These are phyloP conservation scores for Ectropis grisescens DNA, from an alignment of 1,140 invertebrate genomes.

Conservation along the genomic window DNA sequence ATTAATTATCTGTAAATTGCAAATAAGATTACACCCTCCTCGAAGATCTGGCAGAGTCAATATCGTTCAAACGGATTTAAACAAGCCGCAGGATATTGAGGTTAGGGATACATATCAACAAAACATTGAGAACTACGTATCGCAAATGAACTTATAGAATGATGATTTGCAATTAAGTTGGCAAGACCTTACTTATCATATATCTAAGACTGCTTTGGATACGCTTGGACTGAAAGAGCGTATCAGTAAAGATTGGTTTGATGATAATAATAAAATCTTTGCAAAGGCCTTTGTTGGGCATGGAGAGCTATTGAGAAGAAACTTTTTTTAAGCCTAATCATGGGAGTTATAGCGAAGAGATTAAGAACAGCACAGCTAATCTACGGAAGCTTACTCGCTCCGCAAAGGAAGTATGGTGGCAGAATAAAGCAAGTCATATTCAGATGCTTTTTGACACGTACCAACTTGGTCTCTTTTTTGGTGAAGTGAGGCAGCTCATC, in stretches of 20 bases:
- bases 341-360: not conserved
- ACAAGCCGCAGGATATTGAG: slow-evolving; percentile 6
- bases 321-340: not conserved
- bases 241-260: slow-evolving; percentile 17
- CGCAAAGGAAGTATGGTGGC: slow-evolving; percentile 18
- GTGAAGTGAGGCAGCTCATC: slow-evolving; percentile 10
- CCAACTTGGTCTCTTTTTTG: slow-evolving; percentile 16
- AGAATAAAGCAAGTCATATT: slow-evolving; percentile 10
- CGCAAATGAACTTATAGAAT: not conserved
- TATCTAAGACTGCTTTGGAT: slow-evolving; percentile 5
- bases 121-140: not conserved
- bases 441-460: slow-evolving; percentile 18
- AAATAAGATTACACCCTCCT: slow-evolving; percentile 9
- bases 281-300: slow-evolving; percentile 10
- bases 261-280: slow-evolving; percentile 13
- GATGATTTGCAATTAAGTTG: slow-evolving; percentile 3
- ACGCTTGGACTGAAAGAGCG: slow-evolving; percentile 4
- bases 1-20: slow-evolving; percentile 11
- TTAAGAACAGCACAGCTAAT: slow-evolving; percentile 9
- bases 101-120: slow-evolving; percentile 1
- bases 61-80: slow-evolving; percentile 3
- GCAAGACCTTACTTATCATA: slow-evolving; percentile 5
- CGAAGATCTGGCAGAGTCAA: slow-evolving; percentile 6
- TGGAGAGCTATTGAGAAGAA: slow-evolving; percentile 3
- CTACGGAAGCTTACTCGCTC: slow-evolving; percentile 8